Evolutionary conservation across 2,797 vertebrate species (phyloP), one percentile per base, ranked within the genome.

Genomic region (Sebastes diaconus): DNA sequence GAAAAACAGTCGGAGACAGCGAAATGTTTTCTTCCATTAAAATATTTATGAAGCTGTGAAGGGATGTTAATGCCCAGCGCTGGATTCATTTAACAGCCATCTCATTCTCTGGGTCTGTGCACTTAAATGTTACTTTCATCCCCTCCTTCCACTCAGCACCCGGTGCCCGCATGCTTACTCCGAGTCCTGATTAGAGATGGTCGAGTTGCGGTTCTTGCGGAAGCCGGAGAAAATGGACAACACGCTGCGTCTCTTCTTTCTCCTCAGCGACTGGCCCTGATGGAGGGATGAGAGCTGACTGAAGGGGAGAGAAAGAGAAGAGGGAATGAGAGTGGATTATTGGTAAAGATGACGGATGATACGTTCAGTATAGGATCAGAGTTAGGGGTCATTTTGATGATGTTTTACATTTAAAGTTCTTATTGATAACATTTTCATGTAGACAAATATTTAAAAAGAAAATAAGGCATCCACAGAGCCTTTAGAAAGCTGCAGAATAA

Each of bases 161-260:
- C 85, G 24, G 64, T 39, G 71, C 42, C 72, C 30, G 68, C 22
- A 52, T 5, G 86, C 91, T 81, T 63, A 91, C 90, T 96, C 95
- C 0, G 88, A 83, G 61, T 95, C 95, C 92, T 95, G 95, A 85
- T 89, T 93, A 22, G 94, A 95, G 74, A 94, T 90, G 88, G 92
- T 94, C 52, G 95, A 95, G 90, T 93, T 95, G 68, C 95, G 95
- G 90, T 94, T 96, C 90, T 95, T 96, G 75, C 95, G 93, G 89
- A 96, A 96, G 78, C 95, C 95, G 0, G 95, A 93, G 84, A 96
- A 96, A 79, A 96, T 95, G 63, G 96, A 95, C 90, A 96, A 71
- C 61, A 96, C 85, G 13, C 94, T 95, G 73, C 95, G 95, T 42
- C 95, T 90, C 59, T 96, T 96, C 93, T 96, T 96, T 77, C 94